A percentile compares a stretch with the other conserved stretches of the same genome.
Conservation (phyloP, 2,797 vertebrate genomes). For the Acanthiza pusilla region DNA sequence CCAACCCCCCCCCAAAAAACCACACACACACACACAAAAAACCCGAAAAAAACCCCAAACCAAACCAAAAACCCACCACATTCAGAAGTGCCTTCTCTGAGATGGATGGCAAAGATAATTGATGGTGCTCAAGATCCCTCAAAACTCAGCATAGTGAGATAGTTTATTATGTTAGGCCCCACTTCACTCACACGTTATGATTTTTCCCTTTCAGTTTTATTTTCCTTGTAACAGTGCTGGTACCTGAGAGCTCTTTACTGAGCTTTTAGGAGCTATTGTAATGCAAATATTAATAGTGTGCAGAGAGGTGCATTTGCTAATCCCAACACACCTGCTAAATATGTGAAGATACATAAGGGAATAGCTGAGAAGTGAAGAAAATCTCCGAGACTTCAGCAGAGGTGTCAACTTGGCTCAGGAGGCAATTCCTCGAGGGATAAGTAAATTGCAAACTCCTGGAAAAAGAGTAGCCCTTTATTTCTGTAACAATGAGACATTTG, state of each 20-base stretch:
- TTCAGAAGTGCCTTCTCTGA: neutral
- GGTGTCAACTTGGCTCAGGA: neutral
- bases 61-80: neutral
- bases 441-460: neutral
- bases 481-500: neutral
- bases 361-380: neutral
- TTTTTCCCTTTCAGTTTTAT: neutral
- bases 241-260: neutral
- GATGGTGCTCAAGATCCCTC: neutral
- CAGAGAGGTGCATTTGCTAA: neutral
- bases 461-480: neutral
- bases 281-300: neutral
- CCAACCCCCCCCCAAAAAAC: no score
- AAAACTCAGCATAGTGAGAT: neutral
- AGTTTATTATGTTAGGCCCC: neutral
- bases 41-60: no score
- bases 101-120: neutral
- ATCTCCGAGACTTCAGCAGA: neutral
- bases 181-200: neutral
- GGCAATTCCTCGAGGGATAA: neutral
- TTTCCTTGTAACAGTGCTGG: neutral
- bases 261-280: neutral
- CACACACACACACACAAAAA: no score
- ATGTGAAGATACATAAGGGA: neutral
- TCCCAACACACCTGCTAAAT: neutral